These are phyloP conservation scores for Leptodactylus fallax DNA, from an alignment of 2,797 vertebrate species.

Conservation along the genomic window DNA sequence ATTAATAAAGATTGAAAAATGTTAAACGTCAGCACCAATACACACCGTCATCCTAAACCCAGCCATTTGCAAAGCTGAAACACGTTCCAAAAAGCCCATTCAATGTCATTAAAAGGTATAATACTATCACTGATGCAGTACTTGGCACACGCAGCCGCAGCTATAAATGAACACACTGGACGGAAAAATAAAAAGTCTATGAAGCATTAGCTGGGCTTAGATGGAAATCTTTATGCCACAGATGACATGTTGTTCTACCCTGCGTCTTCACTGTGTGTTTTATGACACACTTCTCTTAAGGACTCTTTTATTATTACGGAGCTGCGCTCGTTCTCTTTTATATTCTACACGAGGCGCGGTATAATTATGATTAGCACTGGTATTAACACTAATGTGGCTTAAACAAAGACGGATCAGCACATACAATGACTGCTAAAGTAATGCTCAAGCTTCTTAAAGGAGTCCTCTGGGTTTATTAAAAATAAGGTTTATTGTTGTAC, in stretches of 20 bases:
- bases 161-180: conserved; percentile 32
- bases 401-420: background rate
- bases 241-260: background rate
- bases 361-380: background rate
- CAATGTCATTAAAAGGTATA: conserved; percentile 20
- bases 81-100: conserved; percentile 22
- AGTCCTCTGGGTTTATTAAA: background rate
- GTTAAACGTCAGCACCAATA: conserved; percentile 17
- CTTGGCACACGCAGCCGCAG: background rate
- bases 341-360: background rate
- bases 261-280: conserved; percentile 11
- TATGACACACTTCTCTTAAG: conserved; percentile 8
- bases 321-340: conserved; percentile 9
- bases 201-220: background rate
- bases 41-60: background rate
- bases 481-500: background rate
- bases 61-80: background rate
- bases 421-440: conserved; percentile 1
- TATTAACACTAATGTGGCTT: background rate
- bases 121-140: conserved; percentile 29
- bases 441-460: background rate
- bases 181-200: conserved; percentile 21
- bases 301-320: conserved; percentile 21
- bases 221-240: conserved; percentile 32
- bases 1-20: conserved; percentile 13